Percentiles rank a stretch among this genome's conserved stretches.
These are phyloP conservation scores for Hystrix brachyura DNA, from an alignment of 2,113 vertebrate species.

Conservation along the genomic window DNA sequence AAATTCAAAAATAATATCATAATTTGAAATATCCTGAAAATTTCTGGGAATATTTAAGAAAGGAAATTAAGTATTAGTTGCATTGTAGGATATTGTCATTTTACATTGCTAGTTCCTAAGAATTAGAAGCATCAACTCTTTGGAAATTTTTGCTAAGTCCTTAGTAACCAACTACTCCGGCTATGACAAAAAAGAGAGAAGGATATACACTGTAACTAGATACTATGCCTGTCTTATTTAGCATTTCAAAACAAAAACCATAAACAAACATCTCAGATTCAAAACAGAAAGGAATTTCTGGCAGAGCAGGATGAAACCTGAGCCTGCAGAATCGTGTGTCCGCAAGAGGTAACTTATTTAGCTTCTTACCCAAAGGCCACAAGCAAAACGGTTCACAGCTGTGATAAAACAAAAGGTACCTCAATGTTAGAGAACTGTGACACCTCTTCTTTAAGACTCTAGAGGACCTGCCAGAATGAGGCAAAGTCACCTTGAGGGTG, in stretches of 20 bases:
- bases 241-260: slow-evolving; percentile 84
- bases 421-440: background rate
- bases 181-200: background rate
- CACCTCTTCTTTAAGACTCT: background rate
- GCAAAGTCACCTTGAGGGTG: background rate
- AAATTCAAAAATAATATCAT: background rate
- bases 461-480: slow-evolving; percentile 43
- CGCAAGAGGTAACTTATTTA: slow-evolving; percentile 73
- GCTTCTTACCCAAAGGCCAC: slow-evolving; percentile 69
- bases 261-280: slow-evolving; percentile 84
- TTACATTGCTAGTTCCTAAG: slow-evolving; percentile 46
- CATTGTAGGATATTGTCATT: slow-evolving; percentile 56
- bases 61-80: slow-evolving; percentile 40
- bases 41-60: background rate
- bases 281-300: slow-evolving; percentile 85
- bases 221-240: slow-evolving; percentile 68
- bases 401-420: slow-evolving; percentile 54
- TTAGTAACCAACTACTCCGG: background rate
- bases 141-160: slow-evolving; percentile 44
- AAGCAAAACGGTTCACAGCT: slow-evolving; percentile 30
- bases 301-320: slow-evolving; percentile 73
- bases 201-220: slow-evolving; percentile 66
- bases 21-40: slow-evolving; percentile 3
- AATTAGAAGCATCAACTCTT: background rate
- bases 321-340: slow-evolving; percentile 52